Base-by-base conservation (phyloP, 35 echinoderm and acorn worm species). In the Heliocidaris tuberculata region DNA sequence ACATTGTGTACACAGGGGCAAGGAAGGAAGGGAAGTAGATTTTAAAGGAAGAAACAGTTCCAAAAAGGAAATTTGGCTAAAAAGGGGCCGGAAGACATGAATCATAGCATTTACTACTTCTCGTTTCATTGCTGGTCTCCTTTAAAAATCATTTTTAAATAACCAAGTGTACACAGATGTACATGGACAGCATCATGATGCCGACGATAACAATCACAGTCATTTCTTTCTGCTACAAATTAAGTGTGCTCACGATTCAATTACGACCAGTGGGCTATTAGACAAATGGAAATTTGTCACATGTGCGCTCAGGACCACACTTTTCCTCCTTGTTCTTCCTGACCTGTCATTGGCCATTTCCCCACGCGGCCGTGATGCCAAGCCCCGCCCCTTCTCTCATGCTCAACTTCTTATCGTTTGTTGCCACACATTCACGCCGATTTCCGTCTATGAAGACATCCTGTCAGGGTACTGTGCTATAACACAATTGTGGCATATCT, bases 271-370 rank as follows among this genome's bases (percentile, higher is more conserved):
- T 48, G 48, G 31, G 91, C 91, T 93, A 93, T 93, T 93, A 93
- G 91, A 93, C 91, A 93, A 93, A 93, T 93, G 50, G 91, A 93
- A 93, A 93, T 93, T 93, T 93, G 91, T 93, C 91, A 93, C 91
- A 93, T 59, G 50, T 93, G 91, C 32, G 50, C 91, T 93, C 8
- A 30, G 50, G 48, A 93, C 91, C 91, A 59, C 47, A 52, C 48
- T 93, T 93, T 93, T 93, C 91, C 91, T 50, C 91, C 91, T 59
- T 59, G 91, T 93, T 48, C 91, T 93, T 93, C 91, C 91, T 93
- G 91, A 50, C 91, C 91, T 93, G 91, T 93, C 91, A 93, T 93
- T 93, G 91, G 91, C 91, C 50, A 93, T 93, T 93, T 93, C 91
- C 91, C 91, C 48, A 30, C 50, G 29, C 91, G 50, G 24, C 91